Percentiles rank a stretch among this genome's conserved stretches.
phyloP scores from a whole-genome alignment of 1,140 invertebrate species.

The Lycorma delicatula region DNA sequence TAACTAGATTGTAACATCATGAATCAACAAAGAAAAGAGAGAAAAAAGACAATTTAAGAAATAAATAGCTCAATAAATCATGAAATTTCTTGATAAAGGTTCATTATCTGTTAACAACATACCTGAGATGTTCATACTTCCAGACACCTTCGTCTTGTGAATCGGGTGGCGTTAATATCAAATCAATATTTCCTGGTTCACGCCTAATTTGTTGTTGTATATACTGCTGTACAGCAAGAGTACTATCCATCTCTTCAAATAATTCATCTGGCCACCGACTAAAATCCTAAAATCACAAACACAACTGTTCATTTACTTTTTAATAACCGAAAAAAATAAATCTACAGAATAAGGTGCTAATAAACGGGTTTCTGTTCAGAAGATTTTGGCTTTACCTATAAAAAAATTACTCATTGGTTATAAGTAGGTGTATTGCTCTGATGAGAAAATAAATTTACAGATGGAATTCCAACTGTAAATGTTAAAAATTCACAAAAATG shows the following conservation, averaged over 20 bases:
- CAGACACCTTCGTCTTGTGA: slow-evolving; percentile 98
- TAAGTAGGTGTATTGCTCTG: neutral
- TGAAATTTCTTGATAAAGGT: no score
- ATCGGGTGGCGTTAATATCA: slow-evolving; percentile 92
- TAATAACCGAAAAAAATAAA: slow-evolving; percentile 5
- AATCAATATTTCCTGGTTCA: slow-evolving; percentile 88
- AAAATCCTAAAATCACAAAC: slow-evolving; percentile 65
- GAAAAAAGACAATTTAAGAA: no score
- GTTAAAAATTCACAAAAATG: no score
- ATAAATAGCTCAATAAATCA: no score
- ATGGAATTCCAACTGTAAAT: neutral
- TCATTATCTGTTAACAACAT: slow-evolving; percentile 21
- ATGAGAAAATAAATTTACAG: neutral
- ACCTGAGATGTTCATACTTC: slow-evolving; percentile 98
- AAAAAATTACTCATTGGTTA: neutral
- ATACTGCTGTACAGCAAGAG: slow-evolving; percentile 95
- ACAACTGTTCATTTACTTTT: neutral
- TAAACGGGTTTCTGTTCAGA: neutral
- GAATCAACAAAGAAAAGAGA: no score
- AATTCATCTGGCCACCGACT: slow-evolving; percentile 95
- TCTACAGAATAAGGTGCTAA: neutral
- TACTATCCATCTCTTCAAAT: slow-evolving; percentile 99
- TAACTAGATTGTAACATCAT: no score
- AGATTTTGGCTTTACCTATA: slow-evolving; percentile 1
- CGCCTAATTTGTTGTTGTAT: slow-evolving; percentile 96